Conservation (phyloP, 2,113 vertebrate species). For the Actenoides lindsayi region DNA sequence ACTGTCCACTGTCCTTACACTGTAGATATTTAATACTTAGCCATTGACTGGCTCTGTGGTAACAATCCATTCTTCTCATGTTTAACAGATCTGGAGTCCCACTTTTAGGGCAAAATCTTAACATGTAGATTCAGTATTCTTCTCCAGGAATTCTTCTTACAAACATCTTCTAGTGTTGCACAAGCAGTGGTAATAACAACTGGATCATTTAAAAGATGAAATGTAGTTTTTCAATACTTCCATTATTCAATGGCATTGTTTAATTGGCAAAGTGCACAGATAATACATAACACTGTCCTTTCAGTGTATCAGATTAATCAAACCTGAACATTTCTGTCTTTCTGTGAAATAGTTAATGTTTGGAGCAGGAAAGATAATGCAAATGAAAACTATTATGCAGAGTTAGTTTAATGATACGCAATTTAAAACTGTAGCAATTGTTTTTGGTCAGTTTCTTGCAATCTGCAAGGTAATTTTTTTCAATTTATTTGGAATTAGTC, state of each 20-base stretch:
- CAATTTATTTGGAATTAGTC: constrained; percentile 85
- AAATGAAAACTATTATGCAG: constrained; percentile 58
- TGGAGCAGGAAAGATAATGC: constrained; percentile 12
- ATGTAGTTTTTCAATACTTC: background rate
- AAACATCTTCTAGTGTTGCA: background rate
- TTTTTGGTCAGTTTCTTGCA: constrained; percentile 83
- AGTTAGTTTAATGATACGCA: constrained; percentile 63
- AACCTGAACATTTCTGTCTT: background rate
- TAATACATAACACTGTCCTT: background rate
- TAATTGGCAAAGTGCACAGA: background rate
- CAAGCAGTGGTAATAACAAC: background rate
- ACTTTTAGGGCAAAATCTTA: background rate
- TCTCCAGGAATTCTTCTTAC: background rate
- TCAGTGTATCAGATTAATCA: background rate
- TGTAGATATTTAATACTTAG: background rate
- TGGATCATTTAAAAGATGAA: background rate
- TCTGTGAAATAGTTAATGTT: constrained; percentile 52
- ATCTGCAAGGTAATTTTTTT: constrained; percentile 81
- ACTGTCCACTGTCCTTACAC: background rate
- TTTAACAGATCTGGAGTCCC: rapidly evolving
- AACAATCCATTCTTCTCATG: background rate
- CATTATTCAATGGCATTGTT: background rate
- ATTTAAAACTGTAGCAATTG: constrained; percentile 72
- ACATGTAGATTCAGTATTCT: background rate
- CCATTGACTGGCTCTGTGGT: rapidly evolving